A percentile compares a stretch with the other conserved stretches of the same genome.
These are phyloP conservation scores for Diprion similis DNA, from an alignment of 1,140 invertebrate genomes.

Conservation along the genomic window DNA sequence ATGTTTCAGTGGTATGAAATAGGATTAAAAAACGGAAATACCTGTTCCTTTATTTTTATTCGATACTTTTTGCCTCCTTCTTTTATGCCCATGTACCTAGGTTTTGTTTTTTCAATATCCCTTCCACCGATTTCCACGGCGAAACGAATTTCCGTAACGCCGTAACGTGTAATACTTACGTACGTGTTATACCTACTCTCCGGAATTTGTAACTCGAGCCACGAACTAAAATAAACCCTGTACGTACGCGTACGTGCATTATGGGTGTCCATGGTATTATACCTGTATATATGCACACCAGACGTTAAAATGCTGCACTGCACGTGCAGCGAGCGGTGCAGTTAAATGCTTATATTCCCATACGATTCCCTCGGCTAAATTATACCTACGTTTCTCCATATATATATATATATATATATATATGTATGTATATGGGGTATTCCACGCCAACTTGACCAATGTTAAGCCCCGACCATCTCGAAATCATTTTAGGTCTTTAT, in stretches of 20 bases:
- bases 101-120: background rate
- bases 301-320: background rate
- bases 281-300: background rate
- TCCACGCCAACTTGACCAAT: too few species aligned
- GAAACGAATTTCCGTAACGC: background rate
- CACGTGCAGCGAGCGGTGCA: background rate
- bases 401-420: too few species aligned
- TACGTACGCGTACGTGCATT: background rate
- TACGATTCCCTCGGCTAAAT: background rate
- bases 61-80: background rate
- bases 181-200: background rate
- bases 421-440: too few species aligned
- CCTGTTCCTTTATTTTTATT: background rate
- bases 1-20: too few species aligned
- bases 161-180: background rate
- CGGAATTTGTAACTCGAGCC: constrained; percentile 4
- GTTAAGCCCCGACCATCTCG: too few species aligned
- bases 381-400: too few species aligned
- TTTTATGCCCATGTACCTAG: background rate
- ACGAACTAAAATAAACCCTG: constrained; percentile 2
- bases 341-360: background rate
- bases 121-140: too few species aligned
- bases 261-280: background rate
- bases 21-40: too few species aligned
- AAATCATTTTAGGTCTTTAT: too few species aligned